Evolutionary conservation across 2,888 invertebrate genomes (phyloP), one percentile per base, ranked within the genome.

Genomic region (Oegoconia quadripuncta): DNA sequence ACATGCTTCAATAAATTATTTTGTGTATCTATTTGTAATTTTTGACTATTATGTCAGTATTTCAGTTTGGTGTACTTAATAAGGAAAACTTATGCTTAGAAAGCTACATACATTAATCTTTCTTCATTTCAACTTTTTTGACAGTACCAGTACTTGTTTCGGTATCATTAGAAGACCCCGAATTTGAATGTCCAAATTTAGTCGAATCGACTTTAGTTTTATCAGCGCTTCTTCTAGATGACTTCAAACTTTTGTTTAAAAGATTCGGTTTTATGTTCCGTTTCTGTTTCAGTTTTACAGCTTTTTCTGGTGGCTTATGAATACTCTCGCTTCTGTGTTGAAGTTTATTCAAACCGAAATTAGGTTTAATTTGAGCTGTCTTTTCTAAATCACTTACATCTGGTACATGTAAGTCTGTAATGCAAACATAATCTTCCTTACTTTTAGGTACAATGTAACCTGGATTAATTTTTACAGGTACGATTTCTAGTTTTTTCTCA

Each of bases 151-250:
- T 88, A 61, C 88, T 88, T 4, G 80, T 70, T 68, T 86, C 88
- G 25, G 88, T 88, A 42, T 88, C 88, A 57, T 89, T 89, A 1
- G 91, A 88, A 6, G 88, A 91, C 44, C 90, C 90, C 6, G 90
- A 90, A 63, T 88, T 89, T 7, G 90, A 89, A 71, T 88, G 81
- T 59, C 88, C 86, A 50, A 80, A 64, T 50, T 73, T 74, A 41
- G 56, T 69, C 33, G 55, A 43, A 62, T 70, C 73, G 57, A 44
- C 53, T 52, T 68, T 74, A 41, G 34, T 61, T 48, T 48, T 69
- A 45, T 62, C 57, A 57, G 56, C 64, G 40, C 44, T 54, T 44
- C 49, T 63, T 52, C 62, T 76, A 6, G 29, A 23, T 30, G 50
- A 61, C 46, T 70, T 82, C n/a, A 60, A 50, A 41, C 59, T 59